Evolutionary conservation across 2,113 vertebrate species (phyloP), one percentile per base, ranked within the genome.

Genomic region (Colinus virginianus): DNA sequence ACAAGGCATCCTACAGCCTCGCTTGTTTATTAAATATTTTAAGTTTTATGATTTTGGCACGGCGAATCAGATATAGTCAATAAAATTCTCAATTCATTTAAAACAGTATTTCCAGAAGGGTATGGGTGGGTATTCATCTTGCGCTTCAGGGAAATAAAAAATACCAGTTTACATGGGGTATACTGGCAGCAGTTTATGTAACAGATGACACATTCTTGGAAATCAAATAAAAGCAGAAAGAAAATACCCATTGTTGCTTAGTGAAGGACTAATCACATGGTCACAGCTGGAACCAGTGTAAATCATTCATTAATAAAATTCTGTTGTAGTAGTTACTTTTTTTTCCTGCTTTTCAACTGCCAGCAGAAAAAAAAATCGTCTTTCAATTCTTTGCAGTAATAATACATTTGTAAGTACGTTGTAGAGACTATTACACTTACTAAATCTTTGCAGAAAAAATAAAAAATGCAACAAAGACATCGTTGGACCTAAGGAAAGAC

Each of bases 171-270:
- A 96, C 93, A 96, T 1, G 38, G 93, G 93, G 95, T 93, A 97
- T 88, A 96, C 95, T 97, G 97, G 97, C 97, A 97, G 94, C 83
- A 90, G 93, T 91, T 97, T 96, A 97, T 87, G 86, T 96, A 98
- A 97, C 96, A 97, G 97, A 97, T 98, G 97, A 97, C 97, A 97
- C 94, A 97, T 98, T 98, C 95, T 97, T 98, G 97, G 97, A 98
- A 98, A 97, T 97, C 96, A 98, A 97, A 97, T 97, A 98, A 98
- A 98, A 97, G 97, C 96, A 97, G 95, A 93, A 96, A 97, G 96
- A 96, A 97, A 98, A 98, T 97, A 95, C 84, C 97, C 97, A 97
- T 95, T 97, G 97, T 97, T 96, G 93, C 89, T 96, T 91, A 90
- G 96, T 94, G 96, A 98, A 97, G 96, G 95, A 86, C 97, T 98